phyloP scores from a whole-genome alignment of 2,888 invertebrate genomes.

The Willowsia nigromaculata region DNA sequence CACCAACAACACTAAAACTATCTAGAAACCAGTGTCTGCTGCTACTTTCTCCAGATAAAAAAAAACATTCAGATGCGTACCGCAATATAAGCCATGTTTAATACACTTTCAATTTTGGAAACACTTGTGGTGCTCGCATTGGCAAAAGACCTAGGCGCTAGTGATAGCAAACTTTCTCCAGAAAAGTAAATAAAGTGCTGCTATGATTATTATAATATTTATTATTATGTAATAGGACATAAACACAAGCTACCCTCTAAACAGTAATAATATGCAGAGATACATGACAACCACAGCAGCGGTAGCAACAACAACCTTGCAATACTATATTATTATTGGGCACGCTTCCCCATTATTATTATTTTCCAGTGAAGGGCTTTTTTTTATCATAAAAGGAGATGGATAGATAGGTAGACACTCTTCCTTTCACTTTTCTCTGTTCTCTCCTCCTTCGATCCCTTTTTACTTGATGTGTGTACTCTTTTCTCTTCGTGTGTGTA shows the following conservation, averaged over 20 bases:
- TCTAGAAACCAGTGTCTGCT: not conserved
- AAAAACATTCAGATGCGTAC: not conserved
- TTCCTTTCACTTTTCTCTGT: not conserved
- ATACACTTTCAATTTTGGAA: not conserved
- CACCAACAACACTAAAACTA: not conserved
- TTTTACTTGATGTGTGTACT: not conserved
- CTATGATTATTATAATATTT: not conserved
- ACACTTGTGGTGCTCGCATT: not conserved
- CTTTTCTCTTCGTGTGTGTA: slow-evolving; percentile 14
- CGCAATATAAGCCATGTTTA: not conserved
- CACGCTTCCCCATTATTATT: not conserved
- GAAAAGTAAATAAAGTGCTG: not conserved
- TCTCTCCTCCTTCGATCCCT: not conserved
- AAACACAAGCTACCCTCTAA: not conserved
- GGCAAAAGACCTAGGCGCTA: not conserved
- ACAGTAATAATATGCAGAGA: not conserved
- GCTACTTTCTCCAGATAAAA: not conserved
- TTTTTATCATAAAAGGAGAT: not conserved
- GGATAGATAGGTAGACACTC: not conserved
- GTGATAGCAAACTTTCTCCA: not conserved
- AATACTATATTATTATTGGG: not conserved
- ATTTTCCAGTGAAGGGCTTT: not conserved
- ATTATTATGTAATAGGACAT: not conserved
- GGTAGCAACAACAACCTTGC: not conserved
- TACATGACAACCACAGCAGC: not conserved